Conservation (phyloP, 2,113 vertebrate genomes). For the Psittacara wagleri region DNA sequence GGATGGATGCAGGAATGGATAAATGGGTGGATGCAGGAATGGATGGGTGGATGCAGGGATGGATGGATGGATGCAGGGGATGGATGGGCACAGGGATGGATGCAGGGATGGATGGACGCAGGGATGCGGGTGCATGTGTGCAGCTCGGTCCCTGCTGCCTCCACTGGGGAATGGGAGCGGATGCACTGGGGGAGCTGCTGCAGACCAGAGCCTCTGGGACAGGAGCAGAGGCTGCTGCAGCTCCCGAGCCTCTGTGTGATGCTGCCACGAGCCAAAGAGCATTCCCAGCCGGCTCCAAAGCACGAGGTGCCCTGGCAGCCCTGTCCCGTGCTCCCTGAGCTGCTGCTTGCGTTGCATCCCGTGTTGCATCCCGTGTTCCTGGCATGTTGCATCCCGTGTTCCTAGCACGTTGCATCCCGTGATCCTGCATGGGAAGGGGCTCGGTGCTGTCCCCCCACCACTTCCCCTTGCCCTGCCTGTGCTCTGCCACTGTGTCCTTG, state of each 20-base stretch:
- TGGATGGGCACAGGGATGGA: neutral
- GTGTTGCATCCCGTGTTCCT: neutral
- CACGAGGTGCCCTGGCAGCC: neutral
- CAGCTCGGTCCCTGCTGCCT: neutral
- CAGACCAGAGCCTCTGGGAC: neutral
- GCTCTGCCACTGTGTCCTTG: neutral
- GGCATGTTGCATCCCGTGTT: neutral
- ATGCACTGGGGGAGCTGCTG: neutral
- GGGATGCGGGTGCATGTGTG: neutral
- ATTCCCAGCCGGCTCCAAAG: neutral
- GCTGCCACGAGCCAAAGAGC: accelerated
- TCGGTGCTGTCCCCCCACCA: neutral
- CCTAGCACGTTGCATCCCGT: neutral
- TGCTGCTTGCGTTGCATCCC: accelerated
- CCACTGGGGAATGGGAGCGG: neutral
- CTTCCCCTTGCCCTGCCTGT: neutral
- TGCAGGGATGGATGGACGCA: neutral
- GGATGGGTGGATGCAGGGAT: no score
- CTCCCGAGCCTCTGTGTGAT: neutral
- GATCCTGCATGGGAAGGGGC: neutral
- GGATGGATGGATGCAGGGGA: no score
- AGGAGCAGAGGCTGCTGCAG: neutral
- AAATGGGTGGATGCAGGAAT: no score
- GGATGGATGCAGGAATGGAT: no score
- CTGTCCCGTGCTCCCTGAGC: neutral